Evolutionary conservation across 1,140 invertebrate genomes (phyloP).

Genomic region (Trachymyrmex cornetzi): DNA sequence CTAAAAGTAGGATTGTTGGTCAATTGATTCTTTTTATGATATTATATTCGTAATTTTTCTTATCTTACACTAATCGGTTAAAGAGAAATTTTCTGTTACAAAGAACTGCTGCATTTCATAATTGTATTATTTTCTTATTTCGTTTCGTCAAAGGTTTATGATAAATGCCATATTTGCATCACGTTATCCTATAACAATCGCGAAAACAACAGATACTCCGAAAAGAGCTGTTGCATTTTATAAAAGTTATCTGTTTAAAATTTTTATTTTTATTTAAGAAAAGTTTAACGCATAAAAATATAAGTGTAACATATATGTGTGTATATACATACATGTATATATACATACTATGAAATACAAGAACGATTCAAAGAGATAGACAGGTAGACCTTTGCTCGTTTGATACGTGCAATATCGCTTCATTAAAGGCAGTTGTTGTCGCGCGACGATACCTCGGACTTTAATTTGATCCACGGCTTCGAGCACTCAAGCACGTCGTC

Average conservation of each 20-base stretch:
- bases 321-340: neutral
- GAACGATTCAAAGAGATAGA: neutral
- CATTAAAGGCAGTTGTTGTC: constrained; percentile 46
- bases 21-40: neutral
- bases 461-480: constrained; percentile 63
- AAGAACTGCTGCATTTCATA: neutral
- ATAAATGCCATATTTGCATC: neutral
- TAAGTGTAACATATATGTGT: neutral
- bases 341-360: neutral
- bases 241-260: neutral
- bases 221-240: neutral
- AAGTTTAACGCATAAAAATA: constrained; percentile 4
- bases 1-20: too few species aligned
- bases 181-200: neutral
- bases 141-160: neutral
- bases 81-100: neutral
- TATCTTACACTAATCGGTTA: neutral
- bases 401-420: constrained; percentile 7
- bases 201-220: neutral
- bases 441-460: constrained; percentile 4
- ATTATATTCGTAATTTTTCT: neutral
- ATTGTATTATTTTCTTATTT: constrained; percentile 3
- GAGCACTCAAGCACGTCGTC: constrained; percentile 31
- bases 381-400: neutral
- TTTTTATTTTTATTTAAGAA: neutral